A percentile compares a stretch with the other conserved stretches of the same genome.
Evolutionary conservation across 2,797 vertebrate species (phyloP).

Genomic region (Apogon talboti): DNA sequence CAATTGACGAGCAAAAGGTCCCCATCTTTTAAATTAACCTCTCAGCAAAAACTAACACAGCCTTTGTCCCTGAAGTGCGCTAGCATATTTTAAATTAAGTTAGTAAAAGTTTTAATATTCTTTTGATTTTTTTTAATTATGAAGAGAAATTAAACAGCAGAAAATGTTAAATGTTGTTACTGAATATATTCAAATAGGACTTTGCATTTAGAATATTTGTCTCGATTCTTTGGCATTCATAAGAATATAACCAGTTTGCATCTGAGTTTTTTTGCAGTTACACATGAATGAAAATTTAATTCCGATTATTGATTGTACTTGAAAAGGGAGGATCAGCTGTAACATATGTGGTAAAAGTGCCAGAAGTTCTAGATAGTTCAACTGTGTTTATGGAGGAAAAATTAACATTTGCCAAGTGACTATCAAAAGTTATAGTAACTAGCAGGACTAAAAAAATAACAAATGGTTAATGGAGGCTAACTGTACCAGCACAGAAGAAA

Average conservation of each 20-base stretch:
- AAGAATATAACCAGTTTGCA: background rate
- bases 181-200: slow-evolving; percentile 15
- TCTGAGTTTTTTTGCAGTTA: slow-evolving; percentile 3
- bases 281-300: slow-evolving; percentile 18
- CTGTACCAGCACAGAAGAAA: too few relatives aligned
- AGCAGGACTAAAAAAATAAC: too few relatives aligned
- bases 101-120: background rate
- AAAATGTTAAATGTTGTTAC: background rate
- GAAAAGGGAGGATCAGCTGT: background rate
- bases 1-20: slow-evolving; percentile 16
- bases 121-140: background rate
- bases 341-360: background rate
- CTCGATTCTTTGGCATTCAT: slow-evolving; percentile 8
- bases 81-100: slow-evolving; percentile 8
- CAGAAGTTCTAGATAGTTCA: background rate
- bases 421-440: too few relatives aligned
- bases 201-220: slow-evolving; percentile 16
- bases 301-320: slow-evolving; percentile 19
- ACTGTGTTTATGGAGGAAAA: background rate
- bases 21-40: slow-evolving; percentile 14
- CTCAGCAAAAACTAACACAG: slow-evolving; percentile 12
- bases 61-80: slow-evolving; percentile 7
- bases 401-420: background rate
- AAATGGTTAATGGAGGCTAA: too few relatives aligned
- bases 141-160: too few relatives aligned